These are phyloP conservation scores for Eupeodes corollae DNA, from an alignment of 1,140 invertebrate genomes.

Conservation along the genomic window DNA sequence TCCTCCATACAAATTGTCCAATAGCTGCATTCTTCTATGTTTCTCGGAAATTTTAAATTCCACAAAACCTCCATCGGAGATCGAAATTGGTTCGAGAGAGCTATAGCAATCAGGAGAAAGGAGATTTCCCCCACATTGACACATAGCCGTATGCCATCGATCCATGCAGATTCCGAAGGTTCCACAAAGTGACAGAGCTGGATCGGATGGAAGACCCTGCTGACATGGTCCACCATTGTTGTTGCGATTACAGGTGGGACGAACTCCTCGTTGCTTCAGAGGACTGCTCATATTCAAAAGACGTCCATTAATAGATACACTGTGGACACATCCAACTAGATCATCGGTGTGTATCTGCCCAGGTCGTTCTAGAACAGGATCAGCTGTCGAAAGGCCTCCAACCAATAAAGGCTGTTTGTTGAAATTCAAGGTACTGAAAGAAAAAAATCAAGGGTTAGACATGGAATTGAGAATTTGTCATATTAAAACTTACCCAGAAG, in stretches of 20 bases:
- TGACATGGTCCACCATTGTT: slow-evolving; percentile 49
- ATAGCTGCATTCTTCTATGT: slow-evolving; percentile 70
- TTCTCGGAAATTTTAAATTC: slow-evolving; percentile 73
- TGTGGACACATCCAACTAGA: slow-evolving; percentile 85
- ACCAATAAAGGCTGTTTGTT: slow-evolving; percentile 76
- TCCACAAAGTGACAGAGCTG: slow-evolving; percentile 47
- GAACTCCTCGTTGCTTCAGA: slow-evolving; percentile 55
- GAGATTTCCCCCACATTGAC: slow-evolving; percentile 55
- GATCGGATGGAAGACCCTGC: slow-evolving; percentile 36
- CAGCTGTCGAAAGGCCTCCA: slow-evolving; percentile 71
- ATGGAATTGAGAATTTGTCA: neutral
- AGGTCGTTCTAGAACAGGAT: slow-evolving; percentile 72
- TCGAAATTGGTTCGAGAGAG: slow-evolving; percentile 65
- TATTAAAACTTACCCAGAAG: slow-evolving; percentile 59
- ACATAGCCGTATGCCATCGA: slow-evolving; percentile 63
- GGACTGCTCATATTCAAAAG: slow-evolving; percentile 67
- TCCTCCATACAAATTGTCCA: slow-evolving; percentile 63
- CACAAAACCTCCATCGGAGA: slow-evolving; percentile 63
- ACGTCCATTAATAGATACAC: slow-evolving; percentile 75
- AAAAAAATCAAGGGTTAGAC: neutral
- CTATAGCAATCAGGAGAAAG: slow-evolving; percentile 66
- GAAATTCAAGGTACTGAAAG: slow-evolving; percentile 73
- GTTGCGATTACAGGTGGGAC: slow-evolving; percentile 60
- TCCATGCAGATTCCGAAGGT: slow-evolving; percentile 63
- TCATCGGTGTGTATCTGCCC: slow-evolving; percentile 85